Conservation (phyloP, 2,797 vertebrate genomes). For the Halcyon smyrnensis region DNA sequence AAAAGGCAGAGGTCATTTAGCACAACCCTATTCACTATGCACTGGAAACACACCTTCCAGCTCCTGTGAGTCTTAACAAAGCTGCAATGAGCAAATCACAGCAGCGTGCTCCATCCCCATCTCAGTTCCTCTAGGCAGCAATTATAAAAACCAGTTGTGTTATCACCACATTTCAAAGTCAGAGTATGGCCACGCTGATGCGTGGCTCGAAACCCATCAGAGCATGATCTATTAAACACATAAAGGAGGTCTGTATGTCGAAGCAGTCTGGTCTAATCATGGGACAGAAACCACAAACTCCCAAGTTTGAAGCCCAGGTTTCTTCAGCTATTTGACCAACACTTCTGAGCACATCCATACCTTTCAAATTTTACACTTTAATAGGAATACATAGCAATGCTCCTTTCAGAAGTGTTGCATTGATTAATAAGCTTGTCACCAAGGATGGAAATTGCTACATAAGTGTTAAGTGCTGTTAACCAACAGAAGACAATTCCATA, state of each 20-base stretch:
- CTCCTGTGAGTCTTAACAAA: not conserved
- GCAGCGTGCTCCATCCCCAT: not conserved
- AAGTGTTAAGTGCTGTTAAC: constrained; percentile 39
- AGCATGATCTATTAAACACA: constrained; percentile 36
- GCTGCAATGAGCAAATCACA: constrained; percentile 27
- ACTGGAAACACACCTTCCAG: constrained; percentile 11
- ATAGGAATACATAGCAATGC: constrained; percentile 20
- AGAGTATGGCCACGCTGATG: not conserved
- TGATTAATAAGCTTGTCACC: constrained; percentile 56
- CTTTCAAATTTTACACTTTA: constrained; percentile 36
- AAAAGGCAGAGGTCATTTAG: constrained; percentile 28
- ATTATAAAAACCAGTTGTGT: constrained; percentile 22
- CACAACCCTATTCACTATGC: not conserved
- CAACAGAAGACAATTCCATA: constrained; percentile 49
- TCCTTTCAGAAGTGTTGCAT: constrained; percentile 44
- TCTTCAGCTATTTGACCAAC: not conserved
- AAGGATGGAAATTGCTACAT: not conserved
- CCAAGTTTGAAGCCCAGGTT: not conserved
- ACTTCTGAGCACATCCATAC: constrained; percentile 38
- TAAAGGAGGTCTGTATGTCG: constrained; percentile 51
- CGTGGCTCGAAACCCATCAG: constrained; percentile 5
- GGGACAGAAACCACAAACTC: constrained; percentile 40
- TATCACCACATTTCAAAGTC: constrained; percentile 26
- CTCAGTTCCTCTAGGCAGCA: constrained; percentile 31
- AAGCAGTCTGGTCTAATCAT: constrained; percentile 18